A percentile compares a stretch with the other conserved stretches of the same genome.
Evolutionary conservation across 35 echinoderm and acorn worm species (phyloP).

Genomic region (Ophiothrix spiculata): DNA sequence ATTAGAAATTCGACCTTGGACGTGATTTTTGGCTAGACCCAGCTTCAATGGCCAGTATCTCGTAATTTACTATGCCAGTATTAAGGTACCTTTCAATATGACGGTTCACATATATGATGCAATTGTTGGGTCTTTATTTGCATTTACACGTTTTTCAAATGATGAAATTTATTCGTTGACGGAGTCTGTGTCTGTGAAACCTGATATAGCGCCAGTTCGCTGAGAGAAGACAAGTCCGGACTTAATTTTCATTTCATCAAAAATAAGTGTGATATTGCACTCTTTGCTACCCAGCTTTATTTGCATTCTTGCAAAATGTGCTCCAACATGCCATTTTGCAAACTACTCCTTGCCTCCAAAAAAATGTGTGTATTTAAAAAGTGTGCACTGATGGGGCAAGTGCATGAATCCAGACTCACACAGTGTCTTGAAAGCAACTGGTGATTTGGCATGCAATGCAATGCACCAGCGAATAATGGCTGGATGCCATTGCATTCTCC

Average conservation of each 20-base stretch:
- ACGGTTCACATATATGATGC: no score
- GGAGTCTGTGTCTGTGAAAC: slow-evolving; percentile 22
- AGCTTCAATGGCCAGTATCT: no score
- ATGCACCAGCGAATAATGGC: background rate
- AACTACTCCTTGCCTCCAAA: background rate
- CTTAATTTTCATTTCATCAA: background rate
- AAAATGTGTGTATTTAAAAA: background rate
- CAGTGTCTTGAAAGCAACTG: background rate
- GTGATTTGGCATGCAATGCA: background rate
- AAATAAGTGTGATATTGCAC: background rate
- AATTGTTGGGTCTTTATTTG: no score
- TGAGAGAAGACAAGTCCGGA: background rate
- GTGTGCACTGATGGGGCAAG: background rate
- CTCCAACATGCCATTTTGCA: background rate
- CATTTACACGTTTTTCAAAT: slow-evolving; percentile 11
- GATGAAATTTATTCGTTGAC: background rate
- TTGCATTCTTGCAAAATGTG: background rate
- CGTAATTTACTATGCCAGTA: no score
- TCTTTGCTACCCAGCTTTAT: background rate
- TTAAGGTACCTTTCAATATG: no score
- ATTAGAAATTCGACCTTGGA: no score
- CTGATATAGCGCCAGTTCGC: background rate
- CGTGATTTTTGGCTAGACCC: no score
- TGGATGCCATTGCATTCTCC: background rate
- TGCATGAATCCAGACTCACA: background rate